phyloP scores from a whole-genome alignment of 2,113 vertebrate species.

The Odontophorus gujanensis region DNA sequence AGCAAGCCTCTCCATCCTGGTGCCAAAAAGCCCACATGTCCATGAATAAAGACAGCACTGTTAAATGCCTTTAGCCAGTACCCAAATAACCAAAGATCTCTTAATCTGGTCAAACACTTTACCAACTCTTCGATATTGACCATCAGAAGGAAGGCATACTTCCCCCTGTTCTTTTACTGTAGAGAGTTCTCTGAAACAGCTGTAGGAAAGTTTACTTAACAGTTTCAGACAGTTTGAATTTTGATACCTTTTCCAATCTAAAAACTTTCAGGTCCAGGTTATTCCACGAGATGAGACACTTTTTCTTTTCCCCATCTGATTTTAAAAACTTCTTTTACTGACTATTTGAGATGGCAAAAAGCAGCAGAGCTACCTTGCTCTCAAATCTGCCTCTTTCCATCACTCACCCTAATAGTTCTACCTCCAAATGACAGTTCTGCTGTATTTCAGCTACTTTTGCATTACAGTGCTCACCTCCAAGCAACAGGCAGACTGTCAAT shows the following conservation, averaged over 20 bases:
- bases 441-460: background rate
- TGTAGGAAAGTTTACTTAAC: background rate
- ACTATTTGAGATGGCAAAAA: background rate
- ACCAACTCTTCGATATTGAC: background rate
- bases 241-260: background rate
- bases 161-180: background rate
- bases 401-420: background rate
- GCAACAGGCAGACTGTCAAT: background rate
- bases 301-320: background rate
- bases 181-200: background rate
- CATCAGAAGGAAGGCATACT: background rate
- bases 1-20: background rate
- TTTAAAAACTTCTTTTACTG: background rate
- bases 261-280: background rate
- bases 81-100: background rate
- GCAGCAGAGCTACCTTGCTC: background rate
- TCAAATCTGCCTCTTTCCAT: background rate
- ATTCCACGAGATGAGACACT: background rate
- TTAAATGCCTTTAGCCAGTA: background rate
- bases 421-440: background rate
- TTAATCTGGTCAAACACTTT: background rate
- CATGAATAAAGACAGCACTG: constrained; percentile 33
- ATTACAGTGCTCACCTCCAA: background rate
- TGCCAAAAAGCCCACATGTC: constrained; percentile 3
- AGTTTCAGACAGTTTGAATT: background rate